phyloP scores from a whole-genome alignment of 1,140 invertebrate species.

The Tetramorium simillimum region DNA sequence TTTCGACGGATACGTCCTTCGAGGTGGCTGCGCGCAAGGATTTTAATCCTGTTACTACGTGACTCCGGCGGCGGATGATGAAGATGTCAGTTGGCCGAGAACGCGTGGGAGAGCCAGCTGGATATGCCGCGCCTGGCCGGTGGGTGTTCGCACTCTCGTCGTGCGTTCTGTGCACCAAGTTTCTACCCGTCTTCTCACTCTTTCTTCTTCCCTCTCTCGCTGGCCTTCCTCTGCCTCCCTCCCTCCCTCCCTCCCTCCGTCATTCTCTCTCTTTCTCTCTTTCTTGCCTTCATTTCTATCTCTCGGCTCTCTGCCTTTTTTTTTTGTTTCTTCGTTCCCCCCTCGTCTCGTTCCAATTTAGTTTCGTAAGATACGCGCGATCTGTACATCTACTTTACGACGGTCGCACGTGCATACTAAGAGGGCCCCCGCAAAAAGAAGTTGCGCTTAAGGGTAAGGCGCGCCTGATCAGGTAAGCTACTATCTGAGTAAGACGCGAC shows the following conservation, averaged over 20 bases:
- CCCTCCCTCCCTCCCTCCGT: neutral
- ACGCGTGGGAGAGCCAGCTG: constrained; percentile 79
- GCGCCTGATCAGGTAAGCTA: constrained; percentile 73
- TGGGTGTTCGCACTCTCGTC: constrained; percentile 75
- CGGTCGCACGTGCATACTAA: constrained; percentile 69
- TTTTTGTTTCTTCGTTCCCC: constrained; percentile 45
- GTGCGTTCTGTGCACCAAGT: constrained; percentile 54
- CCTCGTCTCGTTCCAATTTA: constrained; percentile 73
- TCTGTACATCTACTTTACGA: constrained; percentile 75
- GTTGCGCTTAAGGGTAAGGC: constrained; percentile 64
- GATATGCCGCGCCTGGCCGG: constrained; percentile 73
- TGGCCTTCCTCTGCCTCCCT: neutral
- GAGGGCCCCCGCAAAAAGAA: constrained; percentile 66
- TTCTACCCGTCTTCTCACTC: constrained; percentile 30
- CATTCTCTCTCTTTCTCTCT: constrained; percentile 9
- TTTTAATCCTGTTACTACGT: constrained; percentile 76
- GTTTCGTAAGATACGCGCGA: constrained; percentile 75
- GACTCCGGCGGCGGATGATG: constrained; percentile 75
- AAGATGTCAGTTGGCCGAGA: constrained; percentile 78
- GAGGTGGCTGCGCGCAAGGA: constrained; percentile 58
- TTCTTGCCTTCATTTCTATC: constrained; percentile 22
- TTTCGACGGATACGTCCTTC: constrained; percentile 45
- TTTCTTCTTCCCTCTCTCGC: constrained; percentile 7
- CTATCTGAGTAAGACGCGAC: constrained; percentile 69
- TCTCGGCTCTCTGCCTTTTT: constrained; percentile 33